Conservation (phyloP, 2,797 vertebrate species). For the Tiaroga cobitis region DNA sequence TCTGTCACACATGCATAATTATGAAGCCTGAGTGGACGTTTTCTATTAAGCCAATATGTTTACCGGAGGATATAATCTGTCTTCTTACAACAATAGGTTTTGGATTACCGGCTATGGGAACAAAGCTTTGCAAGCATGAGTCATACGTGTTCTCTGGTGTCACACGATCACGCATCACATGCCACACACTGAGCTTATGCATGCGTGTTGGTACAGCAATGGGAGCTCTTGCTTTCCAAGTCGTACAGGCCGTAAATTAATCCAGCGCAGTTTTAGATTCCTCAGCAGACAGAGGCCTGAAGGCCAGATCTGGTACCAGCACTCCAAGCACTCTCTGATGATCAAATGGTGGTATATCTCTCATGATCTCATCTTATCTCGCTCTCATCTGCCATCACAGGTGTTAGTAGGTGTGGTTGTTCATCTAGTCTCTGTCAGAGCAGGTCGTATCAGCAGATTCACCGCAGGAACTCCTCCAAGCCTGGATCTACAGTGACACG, state of each 20-base stretch:
- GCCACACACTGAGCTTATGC: constrained; percentile 32
- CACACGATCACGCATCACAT: constrained; percentile 25
- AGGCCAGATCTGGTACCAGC: constrained; percentile 35
- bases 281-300: constrained; percentile 27
- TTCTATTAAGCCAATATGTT: constrained; percentile 46
- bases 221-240: background rate
- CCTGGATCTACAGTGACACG: constrained; percentile 14
- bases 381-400: constrained; percentile 80
- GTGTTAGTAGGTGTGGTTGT: constrained; percentile 75
- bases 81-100: constrained; percentile 49
- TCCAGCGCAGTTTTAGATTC: constrained; percentile 38
- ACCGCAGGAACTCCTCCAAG: constrained; percentile 39
- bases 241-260: constrained; percentile 60
- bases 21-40: constrained; percentile 37
- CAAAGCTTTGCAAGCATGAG: constrained; percentile 41
- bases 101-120: constrained; percentile 27
- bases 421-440: constrained; percentile 69
- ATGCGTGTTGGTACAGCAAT: constrained; percentile 22
- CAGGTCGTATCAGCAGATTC: constrained; percentile 55
- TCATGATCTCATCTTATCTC: constrained; percentile 62
- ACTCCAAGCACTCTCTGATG: constrained; percentile 24
- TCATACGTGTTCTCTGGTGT: constrained; percentile 29
- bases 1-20: constrained; percentile 29
- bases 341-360: constrained; percentile 60
- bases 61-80: constrained; percentile 40